Evolutionary conservation across 2,888 invertebrate species (phyloP), one percentile per base, ranked within the genome.

Genomic region (Pecten maximus): DNA sequence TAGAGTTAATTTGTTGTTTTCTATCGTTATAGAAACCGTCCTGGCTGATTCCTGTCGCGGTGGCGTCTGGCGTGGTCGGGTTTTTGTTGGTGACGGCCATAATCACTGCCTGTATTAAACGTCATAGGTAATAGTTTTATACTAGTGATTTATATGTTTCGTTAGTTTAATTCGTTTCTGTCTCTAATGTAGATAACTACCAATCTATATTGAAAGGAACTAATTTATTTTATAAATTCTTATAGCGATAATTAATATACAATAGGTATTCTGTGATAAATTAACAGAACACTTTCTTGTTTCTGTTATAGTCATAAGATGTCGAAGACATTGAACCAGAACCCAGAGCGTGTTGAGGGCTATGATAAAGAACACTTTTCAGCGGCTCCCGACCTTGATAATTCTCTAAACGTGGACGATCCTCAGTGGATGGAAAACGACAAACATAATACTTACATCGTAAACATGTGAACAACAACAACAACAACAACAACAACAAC

Each of bases 311-410:
- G 94, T 39, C 91, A 91, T 87, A 90, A 91, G 8, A 92, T 93
- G 88, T 94, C 94, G 0, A 89, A 93, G 89, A 92, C 92, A 0
- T 87, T 94, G 12, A 91, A 92, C 54, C 92, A 92, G 44, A 90
- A 90, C 12, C 94, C 94, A 19, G 92, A 91, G 12, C 91, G 92
- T 0, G 90, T 93, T 15, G 88, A 90, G 23, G 92, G 88, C 0
- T 94, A 89, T 88, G 93, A 93, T 88, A 93, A 92, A 87, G 94
- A 94, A 89, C 94, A 94, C 89, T 94, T 94, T 54, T 94, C 94
- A 0, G 89, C 87, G 40, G 93, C 93, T 35, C 94, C 94, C 0
- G 93, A 93, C 28, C 89, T 94, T 40, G 90, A 92, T 16, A 94
- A 94, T 74, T 92, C 92, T n/a, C 88, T 91, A 16, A 93, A 92